Conservation (phyloP, 2,888 invertebrate species). For the Philonicus albiceps region DNA sequence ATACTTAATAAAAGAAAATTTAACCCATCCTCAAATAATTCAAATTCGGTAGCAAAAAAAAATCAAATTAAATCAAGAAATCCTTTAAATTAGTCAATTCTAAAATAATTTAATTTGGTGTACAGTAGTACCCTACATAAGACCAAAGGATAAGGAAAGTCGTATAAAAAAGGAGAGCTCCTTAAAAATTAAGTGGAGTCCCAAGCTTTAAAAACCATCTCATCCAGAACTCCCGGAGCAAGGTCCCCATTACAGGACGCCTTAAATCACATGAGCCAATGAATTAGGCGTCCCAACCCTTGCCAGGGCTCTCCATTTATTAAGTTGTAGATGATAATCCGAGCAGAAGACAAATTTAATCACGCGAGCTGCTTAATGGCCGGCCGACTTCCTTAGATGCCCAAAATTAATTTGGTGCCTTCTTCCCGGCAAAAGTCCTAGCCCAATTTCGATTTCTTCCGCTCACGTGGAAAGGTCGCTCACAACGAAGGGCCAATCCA, state of each 20-base stretch:
- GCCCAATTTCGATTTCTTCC: constrained; percentile 28
- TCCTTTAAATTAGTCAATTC: no score
- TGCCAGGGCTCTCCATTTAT: constrained; percentile 15
- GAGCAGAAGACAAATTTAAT: constrained; percentile 38
- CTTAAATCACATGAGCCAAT: not conserved
- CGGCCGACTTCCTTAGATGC: constrained; percentile 25
- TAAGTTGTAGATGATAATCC: constrained; percentile 39
- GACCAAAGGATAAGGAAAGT: not conserved
- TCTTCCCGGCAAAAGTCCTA: constrained; percentile 5
- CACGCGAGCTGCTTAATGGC: constrained; percentile 37
- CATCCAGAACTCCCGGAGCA: not conserved
- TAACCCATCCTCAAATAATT: no score
- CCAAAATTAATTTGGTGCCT: constrained; percentile 33
- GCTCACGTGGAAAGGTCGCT: constrained; percentile 12
- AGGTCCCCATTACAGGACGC: not conserved
- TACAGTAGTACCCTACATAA: no score
- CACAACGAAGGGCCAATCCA: not conserved
- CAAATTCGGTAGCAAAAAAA: no score
- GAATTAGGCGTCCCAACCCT: not conserved
- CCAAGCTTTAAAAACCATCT: not conserved
- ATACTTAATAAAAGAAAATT: no score
- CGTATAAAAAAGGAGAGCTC: not conserved
- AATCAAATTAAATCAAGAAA: no score
- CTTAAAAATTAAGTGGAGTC: not conserved
- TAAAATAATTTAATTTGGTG: no score